phyloP scores from a whole-genome alignment of 2,888 invertebrate genomes.

The Himalopsyche tibetana region DNA sequence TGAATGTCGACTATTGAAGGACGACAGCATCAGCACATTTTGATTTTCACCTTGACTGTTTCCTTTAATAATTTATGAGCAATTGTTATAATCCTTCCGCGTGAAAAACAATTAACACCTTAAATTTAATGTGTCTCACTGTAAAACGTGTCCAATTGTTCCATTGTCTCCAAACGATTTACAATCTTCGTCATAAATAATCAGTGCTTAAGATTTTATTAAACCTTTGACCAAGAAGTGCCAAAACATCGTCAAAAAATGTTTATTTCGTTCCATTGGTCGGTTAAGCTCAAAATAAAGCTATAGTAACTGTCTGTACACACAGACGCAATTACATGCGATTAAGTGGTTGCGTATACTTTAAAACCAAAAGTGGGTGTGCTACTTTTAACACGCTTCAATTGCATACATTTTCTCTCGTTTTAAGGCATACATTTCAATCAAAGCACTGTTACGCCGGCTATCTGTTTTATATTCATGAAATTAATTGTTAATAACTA shows the following conservation, averaged over 20 bases:
- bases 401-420: no score
- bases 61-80: conserved; percentile 58
- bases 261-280: conserved; percentile 1
- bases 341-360: no score
- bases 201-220: background rate
- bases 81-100: conserved; percentile 57
- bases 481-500: no score
- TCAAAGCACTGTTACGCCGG: no score
- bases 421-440: no score
- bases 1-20: conserved; percentile 31
- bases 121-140: conserved; percentile 45
- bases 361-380: no score
- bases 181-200: conserved; percentile 15
- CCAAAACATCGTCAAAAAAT: background rate
- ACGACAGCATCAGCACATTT: conserved; percentile 29
- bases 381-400: no score
- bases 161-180: conserved; percentile 54
- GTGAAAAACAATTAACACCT: conserved; percentile 55
- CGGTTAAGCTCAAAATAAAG: background rate
- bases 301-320: background rate
- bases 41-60: conserved; percentile 55
- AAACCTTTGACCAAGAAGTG: conserved; percentile 4
- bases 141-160: conserved; percentile 37
- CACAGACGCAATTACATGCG: no score
- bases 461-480: no score